Evolutionary conservation across 1,140 invertebrate genomes (phyloP), one percentile per base, ranked within the genome.

Genomic region (Cyphomyrmex costatus): DNA sequence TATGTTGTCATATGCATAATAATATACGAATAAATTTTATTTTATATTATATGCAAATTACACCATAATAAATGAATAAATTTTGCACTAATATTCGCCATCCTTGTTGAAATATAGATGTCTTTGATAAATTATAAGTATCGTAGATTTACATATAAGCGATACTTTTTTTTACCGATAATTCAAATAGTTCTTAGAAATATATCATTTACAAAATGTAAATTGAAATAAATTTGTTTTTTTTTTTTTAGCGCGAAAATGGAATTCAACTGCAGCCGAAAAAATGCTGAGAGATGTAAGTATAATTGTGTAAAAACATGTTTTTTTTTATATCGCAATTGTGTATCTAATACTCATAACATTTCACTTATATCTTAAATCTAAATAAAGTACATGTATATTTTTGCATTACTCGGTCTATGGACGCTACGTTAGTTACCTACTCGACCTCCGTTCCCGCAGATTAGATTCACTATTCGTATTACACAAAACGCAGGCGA

Each of bases 251-350:
- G 98, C 98, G 12, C 95, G 98, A 93, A 97, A 97, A 94, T 98
- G 97, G 96, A 96, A 98, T 93, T 88, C 96, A 2, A 96, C 96
- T 30, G 97, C 97, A 2, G 97, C 98, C 0, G 98, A 98, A 93
- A 97, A 97, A 95, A 98, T 98, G 98, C 93, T 98, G 0, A 95
- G 97, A 95, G 97, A 97, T 89, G 98, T 98, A 95, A 97, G 96
- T 96, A n/a, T n/a, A 89, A 61, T 27, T 12, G n/a, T 77, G 33
- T 8, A 16, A 27, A 2, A 71, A 58, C 0, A 2, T 46, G 4
- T 65, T 65, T 49, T 78, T n/a, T 30, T 30, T 14, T 3, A 77
- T 61, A 24, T 63, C 12, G 0, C 24, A 49, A 24, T 24, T 2
- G 19, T 4, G 14, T n/a, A 65, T 78, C 19, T 49, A 14, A 30